Evolutionary conservation across 2,113 vertebrate genomes (phyloP), one percentile per base, ranked within the genome.

Genomic region (Austrofundulus limnaeus): DNA sequence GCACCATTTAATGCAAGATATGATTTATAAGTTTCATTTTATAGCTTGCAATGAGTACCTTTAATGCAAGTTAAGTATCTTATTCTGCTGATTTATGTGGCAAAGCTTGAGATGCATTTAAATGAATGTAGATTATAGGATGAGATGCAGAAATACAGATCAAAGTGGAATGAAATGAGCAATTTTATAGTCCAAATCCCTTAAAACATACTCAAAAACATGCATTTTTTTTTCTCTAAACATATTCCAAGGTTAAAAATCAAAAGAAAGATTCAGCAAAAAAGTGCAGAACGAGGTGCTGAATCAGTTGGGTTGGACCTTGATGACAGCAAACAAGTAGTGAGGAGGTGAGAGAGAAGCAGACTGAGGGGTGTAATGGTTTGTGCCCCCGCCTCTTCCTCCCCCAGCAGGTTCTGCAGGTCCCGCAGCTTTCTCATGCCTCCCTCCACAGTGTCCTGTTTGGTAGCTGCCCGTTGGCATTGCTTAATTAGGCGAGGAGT

Each of bases 401-500:
- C 31, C 6, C 4, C n/a, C 13, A 81, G 77, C 90, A 93, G 92
- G 93, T 92, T 95, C 95, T 94, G 92, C 94, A 92, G 94, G 92
- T 84, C 91, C 76, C 54, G 78, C 75, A 93, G 93, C 92, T 95
- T 98, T 98, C 96, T 98, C 95, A 96, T 94, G 94, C 92, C 89
- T 90, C 87, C 86, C 77, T 66, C 31, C 90, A 95, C 93, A 95
- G 95, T 94, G 90, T 91, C 83, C 87, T 89, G 92, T 93, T 98
- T 94, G 94, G 93, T 92, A 94, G 94, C 94, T 94, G 94, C 94
- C 94, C 91, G 93, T 93, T 87, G 93, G 89, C 94, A 94, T 94
- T 97, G 95, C 94, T 96, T 98, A 98, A 98, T 98, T 96, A 95
- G 94, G 96, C 95, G 91, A 95, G 91, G 90, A 96, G 93, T 95